Conservation (phyloP, 1,140 invertebrate species). For the Spodoptera litura region DNA sequence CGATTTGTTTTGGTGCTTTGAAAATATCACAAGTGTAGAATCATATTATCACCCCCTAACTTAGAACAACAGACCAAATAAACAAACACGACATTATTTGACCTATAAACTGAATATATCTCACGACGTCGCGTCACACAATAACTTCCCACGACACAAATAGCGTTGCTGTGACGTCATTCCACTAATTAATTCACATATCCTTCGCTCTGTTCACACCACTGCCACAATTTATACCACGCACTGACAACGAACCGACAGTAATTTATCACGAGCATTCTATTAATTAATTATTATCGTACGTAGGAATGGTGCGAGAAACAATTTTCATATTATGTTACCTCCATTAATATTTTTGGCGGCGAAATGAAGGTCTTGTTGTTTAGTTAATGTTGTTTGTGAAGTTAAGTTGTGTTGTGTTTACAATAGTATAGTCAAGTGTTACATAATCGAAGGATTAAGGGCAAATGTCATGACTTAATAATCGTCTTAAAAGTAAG, state of each 20-base stretch:
- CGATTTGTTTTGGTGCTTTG: too few species aligned
- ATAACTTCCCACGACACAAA: constrained; percentile 14
- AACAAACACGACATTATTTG: background rate
- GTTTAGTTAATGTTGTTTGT: too few species aligned
- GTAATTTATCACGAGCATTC: constrained; percentile 33
- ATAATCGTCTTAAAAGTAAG: too few species aligned
- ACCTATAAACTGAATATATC: constrained; percentile 16
- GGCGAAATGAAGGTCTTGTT: too few species aligned
- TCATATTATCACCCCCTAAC: background rate
- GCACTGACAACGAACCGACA: constrained; percentile 32
- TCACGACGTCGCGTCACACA: constrained; percentile 5
- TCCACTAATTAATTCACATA: constrained; percentile 43
- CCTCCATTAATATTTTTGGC: background rate
- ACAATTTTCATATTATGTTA: constrained; percentile 8
- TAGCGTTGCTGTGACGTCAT: constrained; percentile 4
- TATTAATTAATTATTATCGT: constrained; percentile 41
- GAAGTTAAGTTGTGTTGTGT: too few species aligned
- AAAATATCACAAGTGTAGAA: too few species aligned
- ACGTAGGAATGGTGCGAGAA: constrained; percentile 11
- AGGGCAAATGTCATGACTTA: too few species aligned
- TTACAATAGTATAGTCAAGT: too few species aligned
- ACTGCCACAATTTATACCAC: constrained; percentile 39
- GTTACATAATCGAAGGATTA: too few species aligned
- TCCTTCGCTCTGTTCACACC: constrained; percentile 18
- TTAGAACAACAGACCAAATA: background rate